Evolutionary conservation across 2,888 invertebrate species (phyloP), one percentile per base, ranked within the genome.

Genomic region (Girardia tigrina): DNA sequence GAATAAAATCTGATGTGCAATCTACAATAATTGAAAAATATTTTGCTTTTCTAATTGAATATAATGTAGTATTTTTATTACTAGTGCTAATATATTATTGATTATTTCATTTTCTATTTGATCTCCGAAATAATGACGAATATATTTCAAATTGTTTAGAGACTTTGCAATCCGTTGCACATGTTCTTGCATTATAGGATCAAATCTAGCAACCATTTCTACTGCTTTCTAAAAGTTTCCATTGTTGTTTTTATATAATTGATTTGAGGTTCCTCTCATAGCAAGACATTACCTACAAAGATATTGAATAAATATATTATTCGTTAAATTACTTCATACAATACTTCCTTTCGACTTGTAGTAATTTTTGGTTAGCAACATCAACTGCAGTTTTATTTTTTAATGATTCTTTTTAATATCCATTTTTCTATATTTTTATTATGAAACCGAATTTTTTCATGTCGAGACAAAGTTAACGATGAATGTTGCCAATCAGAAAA

Each of bases 141-240:
- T 56, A 16, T 56, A 56, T 56, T 56, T 56, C 56, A 56, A 56
- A 12, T 56, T 56, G 56, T 56, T 56, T 56, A 4, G 56, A 56
- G 56, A 56, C 56, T 56, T 56, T 56, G n/a, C 56, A 56, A 56
- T 56, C 56, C 4, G 56, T 56, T 56, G 56, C 23, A 56, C 56
- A 56, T 56, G 56, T 23, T 56, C 56, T 56, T 56, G n/a, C 56
- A 56, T 56, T 20, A 56, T 56, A 56, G 56, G n/a, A 23, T 56
- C 56, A 56, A 56, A 56, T 56, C 56, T 56, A 56, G 56, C n/a
- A 56, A 56, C 56, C 56, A 56, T 56, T 56, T 56, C 56, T 56
- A 56, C 56, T 56, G 56, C 56, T 56, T 56, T 56, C 56, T 20
- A 56, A 56, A 56, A 12, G 56, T 56, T 56, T 56, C 56, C 56